Evolutionary conservation across 1,140 invertebrate genomes (phyloP), one percentile per base, ranked within the genome.

Genomic region (Rhysida immarginata): DNA sequence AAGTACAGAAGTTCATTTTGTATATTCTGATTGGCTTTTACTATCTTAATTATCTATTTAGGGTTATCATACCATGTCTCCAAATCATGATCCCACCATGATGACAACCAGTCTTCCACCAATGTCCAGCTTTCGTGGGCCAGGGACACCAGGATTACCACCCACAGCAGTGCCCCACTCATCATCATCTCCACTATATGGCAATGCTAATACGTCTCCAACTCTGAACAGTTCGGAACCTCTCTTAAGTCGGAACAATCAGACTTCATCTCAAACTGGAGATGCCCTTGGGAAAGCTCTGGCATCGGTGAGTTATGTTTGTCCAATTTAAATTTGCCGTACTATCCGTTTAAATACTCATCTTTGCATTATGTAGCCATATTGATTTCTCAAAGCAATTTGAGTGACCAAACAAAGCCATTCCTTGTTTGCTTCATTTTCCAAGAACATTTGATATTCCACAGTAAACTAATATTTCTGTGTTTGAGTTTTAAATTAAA

Each of bases 121-220:
- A 35, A 94, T 96, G 89, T 93, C 89, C 54, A 87, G 86, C 59
- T 88, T 96, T 76, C 78, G 87, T 29, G 81, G 81, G 41, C 75
- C 73, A 60, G 74, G 78, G 8, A 54, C 56, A 62, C 68, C 58
- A n/a, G 29, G 29, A 16, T 16, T 35, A 8, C 29, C 29, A 35
- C 16, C 29, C 29, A 35, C 5, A 5, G 61, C 62, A 48, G 58
- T 51, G 59, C 57, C 54, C 45, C 54, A 29, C 56, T 63, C 60
- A n/a, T 61, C 69, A 42, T 64, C 65, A 43, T 66, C 67, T 18
- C 63, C 66, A 60, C 64, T 65, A 57, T 62, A 65, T 59, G 59
- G 58, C 62, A 55, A 57, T 41, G 64, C 64, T 44, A 69, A 70
- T 57, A 63, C 65, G 18, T 59, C 64, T 24, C 72, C 74, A 26